These are phyloP conservation scores for Nephotettix cincticeps DNA, from an alignment of 1,140 invertebrate species.

Conservation along the genomic window DNA sequence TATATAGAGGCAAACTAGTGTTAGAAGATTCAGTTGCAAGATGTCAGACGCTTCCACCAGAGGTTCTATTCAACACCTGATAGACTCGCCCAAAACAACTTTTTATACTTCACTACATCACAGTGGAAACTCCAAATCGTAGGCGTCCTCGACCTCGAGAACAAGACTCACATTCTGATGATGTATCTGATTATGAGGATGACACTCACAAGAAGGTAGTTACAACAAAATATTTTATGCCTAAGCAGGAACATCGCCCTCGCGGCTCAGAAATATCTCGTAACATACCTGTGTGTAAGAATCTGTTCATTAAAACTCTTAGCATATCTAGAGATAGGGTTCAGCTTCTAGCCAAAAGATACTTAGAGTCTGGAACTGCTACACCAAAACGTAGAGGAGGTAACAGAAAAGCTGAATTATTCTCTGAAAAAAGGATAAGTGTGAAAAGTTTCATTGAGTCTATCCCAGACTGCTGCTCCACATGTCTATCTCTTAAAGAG, in stretches of 20 bases:
- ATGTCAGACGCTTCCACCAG: neutral
- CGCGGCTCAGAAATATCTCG: too few relatives aligned
- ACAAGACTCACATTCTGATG: too few relatives aligned
- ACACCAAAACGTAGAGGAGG: neutral
- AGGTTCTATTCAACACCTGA: too few relatives aligned
- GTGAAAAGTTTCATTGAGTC: neutral
- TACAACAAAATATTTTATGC: neutral
- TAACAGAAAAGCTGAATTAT: neutral
- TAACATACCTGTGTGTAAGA: too few relatives aligned
- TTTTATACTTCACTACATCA: too few relatives aligned
- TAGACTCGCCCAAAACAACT: too few relatives aligned
- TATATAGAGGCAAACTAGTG: too few relatives aligned
- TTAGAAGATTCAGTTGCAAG: neutral
- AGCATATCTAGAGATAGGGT: neutral
- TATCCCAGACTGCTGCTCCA: neutral
- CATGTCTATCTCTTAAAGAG: neutral
- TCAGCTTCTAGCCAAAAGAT: neutral
- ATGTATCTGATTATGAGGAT: too few relatives aligned
- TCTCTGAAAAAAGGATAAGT: neutral
- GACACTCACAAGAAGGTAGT: too few relatives aligned
- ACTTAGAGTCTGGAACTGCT: neutral
- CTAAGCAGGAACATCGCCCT: neutral
- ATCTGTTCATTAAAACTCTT: neutral
- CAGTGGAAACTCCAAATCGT: too few relatives aligned
- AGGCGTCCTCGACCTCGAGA: too few relatives aligned